Conservation (phyloP, 1,140 invertebrate species). For the Tetramorium parvispinum region DNA sequence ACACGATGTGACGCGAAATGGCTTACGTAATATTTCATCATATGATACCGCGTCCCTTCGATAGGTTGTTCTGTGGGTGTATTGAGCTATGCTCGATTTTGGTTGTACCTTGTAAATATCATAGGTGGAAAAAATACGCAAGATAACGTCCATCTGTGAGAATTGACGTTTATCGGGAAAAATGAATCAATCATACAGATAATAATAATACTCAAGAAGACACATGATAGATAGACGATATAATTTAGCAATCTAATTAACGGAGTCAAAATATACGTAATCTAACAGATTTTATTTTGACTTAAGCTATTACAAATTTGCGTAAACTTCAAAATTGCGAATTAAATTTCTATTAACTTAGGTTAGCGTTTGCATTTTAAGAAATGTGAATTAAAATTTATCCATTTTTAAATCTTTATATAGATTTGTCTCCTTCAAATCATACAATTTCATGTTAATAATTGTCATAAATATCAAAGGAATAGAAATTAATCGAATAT, state of each 20-base stretch:
- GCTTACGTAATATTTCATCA: conserved; percentile 31
- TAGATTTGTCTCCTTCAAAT: background rate
- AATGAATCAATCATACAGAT: background rate
- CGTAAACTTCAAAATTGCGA: background rate
- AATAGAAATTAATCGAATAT: background rate
- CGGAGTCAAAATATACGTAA: background rate
- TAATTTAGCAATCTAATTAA: background rate
- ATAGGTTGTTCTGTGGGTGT: background rate
- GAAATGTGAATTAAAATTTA: too few species aligned
- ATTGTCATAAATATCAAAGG: background rate
- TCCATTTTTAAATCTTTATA: background rate
- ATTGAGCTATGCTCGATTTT: conserved; percentile 9
- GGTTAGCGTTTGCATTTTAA: background rate
- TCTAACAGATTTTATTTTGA: background rate
- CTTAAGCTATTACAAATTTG: background rate
- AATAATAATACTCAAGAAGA: background rate
- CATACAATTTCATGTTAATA: background rate
- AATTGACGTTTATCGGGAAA: background rate
- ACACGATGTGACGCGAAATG: background rate
- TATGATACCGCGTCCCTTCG: background rate
- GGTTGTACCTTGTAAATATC: background rate
- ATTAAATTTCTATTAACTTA: conserved; percentile 2
- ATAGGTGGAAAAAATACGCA: background rate
- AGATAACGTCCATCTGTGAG: background rate
- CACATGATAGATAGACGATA: background rate